Base-by-base conservation (phyloP, 1,140 invertebrate species). In the Drosophila busckii region DNA sequence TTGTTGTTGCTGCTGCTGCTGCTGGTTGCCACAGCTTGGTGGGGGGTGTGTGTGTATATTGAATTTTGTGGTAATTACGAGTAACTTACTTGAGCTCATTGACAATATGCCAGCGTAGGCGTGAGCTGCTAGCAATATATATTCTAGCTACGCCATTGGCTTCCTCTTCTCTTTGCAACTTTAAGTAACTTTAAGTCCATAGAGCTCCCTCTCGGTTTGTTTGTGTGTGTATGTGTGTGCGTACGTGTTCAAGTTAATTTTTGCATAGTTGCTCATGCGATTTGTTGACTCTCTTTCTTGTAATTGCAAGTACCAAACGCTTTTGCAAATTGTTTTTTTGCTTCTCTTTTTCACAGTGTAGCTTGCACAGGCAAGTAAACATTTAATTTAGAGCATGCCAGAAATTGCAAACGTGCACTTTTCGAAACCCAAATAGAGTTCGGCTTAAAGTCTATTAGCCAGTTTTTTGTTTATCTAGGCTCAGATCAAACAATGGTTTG, bases 51-150 rank as follows among this genome's bases (percentile, higher is more conserved):
- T 56, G 46, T 75, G 52, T 69, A 68, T 80, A 78, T 78, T 80
- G 73, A 78, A 78, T 78, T 78, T 69, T 78, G 73, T 78, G 73
- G 73, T 78, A 78, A 78, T 78, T 78, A 78, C 73, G 82, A 78
- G 73, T 80, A 78, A 78, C 73, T 82, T 54, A 80, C 68, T 78
- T 55, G 58, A 65, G 68, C 54, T 65, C 73, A 68, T 61, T 65
- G 58, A 56, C 68, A 58, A 49, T 37, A 38, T 46, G 38, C 22
- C 35, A n/a, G 42, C 32, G 31, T 16, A 9, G 17, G 13, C 31
- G 22, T 40, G 28, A 34, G 6, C 17, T 5, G 15, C 6, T 7
- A 10, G 15, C 31, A 13, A 13, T 16, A 15, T n/a, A 32, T 13
- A n/a, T 20, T 5, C 31, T 12, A 8, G 23, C n/a, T 25, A 8